Conservation (phyloP, 2,113 vertebrate species). For the Bettongia penicillata region DNA sequence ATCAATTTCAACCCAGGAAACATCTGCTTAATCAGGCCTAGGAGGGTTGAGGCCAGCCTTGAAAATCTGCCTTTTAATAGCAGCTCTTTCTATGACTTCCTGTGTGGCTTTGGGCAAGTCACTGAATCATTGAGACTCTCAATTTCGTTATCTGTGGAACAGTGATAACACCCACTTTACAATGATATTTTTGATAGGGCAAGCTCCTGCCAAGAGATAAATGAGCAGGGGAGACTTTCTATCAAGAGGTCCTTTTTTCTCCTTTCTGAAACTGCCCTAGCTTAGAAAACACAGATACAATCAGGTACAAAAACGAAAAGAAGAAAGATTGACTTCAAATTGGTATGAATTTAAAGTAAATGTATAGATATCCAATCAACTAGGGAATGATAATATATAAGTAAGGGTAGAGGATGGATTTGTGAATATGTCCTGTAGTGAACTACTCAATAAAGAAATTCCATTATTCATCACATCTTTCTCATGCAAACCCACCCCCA, state of each 20-base stretch:
- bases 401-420: neutral
- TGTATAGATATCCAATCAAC: neutral
- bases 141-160: neutral
- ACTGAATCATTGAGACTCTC: neutral
- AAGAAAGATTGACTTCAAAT: neutral
- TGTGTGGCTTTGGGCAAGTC: neutral
- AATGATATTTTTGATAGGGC: neutral
- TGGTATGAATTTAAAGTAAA: neutral
- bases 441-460: neutral
- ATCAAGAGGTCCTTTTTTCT: neutral
- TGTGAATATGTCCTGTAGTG: neutral
- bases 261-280: neutral
- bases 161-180: neutral
- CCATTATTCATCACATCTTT: neutral
- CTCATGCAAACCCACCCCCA: neutral
- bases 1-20: neutral
- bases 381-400: neutral
- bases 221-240: neutral
- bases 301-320: neutral
- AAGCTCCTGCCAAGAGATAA: neutral
- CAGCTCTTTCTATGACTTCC: neutral
- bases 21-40: slow-evolving; percentile 6
- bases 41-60: neutral
- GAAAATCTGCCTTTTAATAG: neutral
- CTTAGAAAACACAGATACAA: neutral